Conservation (phyloP, 2,888 invertebrate species). For the Dione vanillae region DNA sequence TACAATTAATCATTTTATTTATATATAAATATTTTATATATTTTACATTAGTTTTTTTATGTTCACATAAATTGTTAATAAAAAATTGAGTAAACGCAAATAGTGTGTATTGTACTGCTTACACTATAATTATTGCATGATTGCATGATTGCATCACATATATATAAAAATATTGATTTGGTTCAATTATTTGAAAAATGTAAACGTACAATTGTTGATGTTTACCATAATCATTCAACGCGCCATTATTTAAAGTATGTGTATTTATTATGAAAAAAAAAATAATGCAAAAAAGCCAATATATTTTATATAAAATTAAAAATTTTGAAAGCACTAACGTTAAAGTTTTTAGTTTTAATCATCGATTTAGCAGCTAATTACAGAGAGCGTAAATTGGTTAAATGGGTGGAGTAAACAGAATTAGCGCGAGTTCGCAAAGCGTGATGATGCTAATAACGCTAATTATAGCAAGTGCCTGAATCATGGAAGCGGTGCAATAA, state of each 20-base stretch:
- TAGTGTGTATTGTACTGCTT: neutral
- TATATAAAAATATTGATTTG: no score
- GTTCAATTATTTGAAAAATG: neutral
- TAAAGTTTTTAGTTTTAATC: constrained; percentile 31
- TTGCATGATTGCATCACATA: neutral
- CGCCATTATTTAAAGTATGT: neutral
- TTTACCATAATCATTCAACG: neutral
- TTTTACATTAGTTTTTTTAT: neutral
- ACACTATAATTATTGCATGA: neutral
- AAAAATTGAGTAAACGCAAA: neutral
- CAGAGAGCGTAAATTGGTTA: constrained; percentile 59
- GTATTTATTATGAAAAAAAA: neutral
- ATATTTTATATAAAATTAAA: constrained; percentile 14
- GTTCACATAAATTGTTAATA: neutral
- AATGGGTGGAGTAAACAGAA: constrained; percentile 71
- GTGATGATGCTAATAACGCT: constrained; percentile 70
- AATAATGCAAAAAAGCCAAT: constrained; percentile 22
- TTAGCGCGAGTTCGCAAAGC: constrained; percentile 65
- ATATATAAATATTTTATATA: no score
- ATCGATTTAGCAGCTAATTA: constrained; percentile 46
- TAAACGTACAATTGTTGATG: neutral
- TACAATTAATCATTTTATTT: no score
- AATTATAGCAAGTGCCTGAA: constrained; percentile 76
- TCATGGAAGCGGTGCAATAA: constrained; percentile 72
- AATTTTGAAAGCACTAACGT: constrained; percentile 26